Evolutionary conservation across 2,113 vertebrate genomes (phyloP).

Genomic region (Candoia aspera): DNA sequence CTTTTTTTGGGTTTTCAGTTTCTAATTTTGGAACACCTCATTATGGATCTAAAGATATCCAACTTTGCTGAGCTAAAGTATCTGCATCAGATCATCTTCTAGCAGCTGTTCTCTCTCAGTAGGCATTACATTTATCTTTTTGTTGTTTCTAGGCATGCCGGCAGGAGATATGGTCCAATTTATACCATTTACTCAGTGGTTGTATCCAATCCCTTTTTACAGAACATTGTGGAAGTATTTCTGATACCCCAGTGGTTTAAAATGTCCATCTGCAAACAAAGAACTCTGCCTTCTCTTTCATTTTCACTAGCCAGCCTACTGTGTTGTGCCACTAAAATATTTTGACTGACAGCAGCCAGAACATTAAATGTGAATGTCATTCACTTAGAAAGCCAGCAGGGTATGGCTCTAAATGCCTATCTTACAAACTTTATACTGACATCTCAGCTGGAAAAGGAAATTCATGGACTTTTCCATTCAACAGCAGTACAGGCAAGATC

Average conservation of each 20-base stretch:
- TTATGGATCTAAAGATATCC: conserved; percentile 45
- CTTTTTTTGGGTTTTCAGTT: conserved; percentile 32
- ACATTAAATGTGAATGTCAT: conserved; percentile 15
- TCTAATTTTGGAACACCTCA: conserved; percentile 53
- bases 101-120: conserved; percentile 73
- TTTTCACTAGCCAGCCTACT: conserved; percentile 17
- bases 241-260: conserved; percentile 27
- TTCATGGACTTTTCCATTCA: conserved; percentile 3
- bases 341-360: neutral
- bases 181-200: conserved; percentile 63
- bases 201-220: conserved; percentile 45
- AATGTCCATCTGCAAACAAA: conserved; percentile 15
- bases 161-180: conserved; percentile 70
- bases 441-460: conserved; percentile 14
- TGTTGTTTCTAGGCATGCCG: conserved; percentile 66
- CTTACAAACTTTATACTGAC: neutral
- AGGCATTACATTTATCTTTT: conserved; percentile 72
- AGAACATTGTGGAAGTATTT: conserved; percentile 18
- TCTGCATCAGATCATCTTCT: conserved; percentile 68
- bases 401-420: fast-evolving
- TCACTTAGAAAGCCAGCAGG: conserved; percentile 12
- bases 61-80: conserved; percentile 59
- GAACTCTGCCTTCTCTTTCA: neutral
- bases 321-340: conserved; percentile 25
- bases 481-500: neutral